Evolutionary conservation across 2,888 invertebrate species (phyloP).

Genomic region (Apamea anceps): DNA sequence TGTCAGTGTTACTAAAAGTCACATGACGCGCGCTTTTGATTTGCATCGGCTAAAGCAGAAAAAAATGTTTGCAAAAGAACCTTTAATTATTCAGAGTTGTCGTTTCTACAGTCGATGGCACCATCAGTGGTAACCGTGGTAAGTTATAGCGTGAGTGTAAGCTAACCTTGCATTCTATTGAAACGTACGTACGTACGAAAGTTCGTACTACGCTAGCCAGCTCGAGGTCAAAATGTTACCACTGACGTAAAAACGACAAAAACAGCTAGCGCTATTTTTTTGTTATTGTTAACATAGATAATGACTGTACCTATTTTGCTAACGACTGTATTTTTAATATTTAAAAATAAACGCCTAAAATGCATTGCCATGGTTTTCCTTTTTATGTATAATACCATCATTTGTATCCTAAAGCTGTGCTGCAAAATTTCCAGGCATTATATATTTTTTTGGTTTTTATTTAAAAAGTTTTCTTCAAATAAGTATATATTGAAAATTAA

Average conservation of each 20-base stretch:
- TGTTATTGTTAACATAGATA: background rate
- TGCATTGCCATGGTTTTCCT: constrained; percentile 12
- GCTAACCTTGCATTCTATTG: background rate
- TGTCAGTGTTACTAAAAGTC: background rate
- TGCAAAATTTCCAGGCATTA: background rate
- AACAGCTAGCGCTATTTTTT: background rate
- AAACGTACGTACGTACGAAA: background rate
- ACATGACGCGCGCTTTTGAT: background rate
- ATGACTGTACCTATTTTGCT: background rate
- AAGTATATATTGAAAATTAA: too few relatives aligned
- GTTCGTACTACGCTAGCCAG: background rate
- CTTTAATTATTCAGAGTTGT: background rate
- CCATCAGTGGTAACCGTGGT: background rate
- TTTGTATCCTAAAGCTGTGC: constrained; percentile 3
- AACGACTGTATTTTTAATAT: background rate
- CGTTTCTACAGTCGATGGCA: background rate
- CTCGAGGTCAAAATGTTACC: background rate
- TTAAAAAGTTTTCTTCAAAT: too few relatives aligned
- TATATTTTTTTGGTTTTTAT: too few relatives aligned
- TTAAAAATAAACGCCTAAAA: constrained; percentile 4
- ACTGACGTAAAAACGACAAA: background rate
- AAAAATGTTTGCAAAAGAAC: background rate
- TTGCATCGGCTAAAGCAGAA: background rate
- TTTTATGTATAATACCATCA: background rate
- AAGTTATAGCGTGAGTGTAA: background rate